These are phyloP conservation scores for Parapsyche elsis DNA, from an alignment of 1,140 invertebrate species.

Conservation along the genomic window DNA sequence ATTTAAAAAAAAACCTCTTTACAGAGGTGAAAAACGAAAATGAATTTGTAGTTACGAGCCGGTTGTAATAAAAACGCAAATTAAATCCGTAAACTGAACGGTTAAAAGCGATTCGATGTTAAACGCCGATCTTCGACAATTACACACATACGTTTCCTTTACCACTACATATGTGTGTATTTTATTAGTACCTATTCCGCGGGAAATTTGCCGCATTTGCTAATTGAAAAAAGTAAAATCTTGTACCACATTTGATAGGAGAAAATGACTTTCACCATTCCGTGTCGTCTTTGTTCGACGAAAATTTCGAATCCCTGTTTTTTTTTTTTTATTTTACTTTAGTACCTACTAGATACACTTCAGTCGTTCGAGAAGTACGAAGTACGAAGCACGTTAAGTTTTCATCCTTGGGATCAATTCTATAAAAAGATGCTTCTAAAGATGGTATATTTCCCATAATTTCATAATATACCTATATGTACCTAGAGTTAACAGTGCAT, in stretches of 20 bases:
- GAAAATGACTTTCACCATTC: background rate
- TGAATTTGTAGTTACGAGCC: no score
- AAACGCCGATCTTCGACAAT: constrained; percentile 1
- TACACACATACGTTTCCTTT: background rate
- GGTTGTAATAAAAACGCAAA: no score
- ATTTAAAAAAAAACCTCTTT: no score
- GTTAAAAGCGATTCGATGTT: constrained; percentile 21
- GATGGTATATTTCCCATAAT: background rate
- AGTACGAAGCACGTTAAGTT: background rate
- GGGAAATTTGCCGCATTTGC: background rate
- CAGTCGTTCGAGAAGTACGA: background rate
- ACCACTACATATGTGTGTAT: background rate
- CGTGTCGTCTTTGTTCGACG: background rate
- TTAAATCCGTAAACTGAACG: no score
- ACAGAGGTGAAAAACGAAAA: no score
- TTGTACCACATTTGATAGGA: background rate
- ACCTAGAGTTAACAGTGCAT: no score
- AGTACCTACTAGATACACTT: no score
- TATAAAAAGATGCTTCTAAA: background rate
- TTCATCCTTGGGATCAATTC: background rate
- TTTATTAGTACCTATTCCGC: background rate
- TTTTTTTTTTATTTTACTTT: no score
- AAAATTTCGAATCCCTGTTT: background rate
- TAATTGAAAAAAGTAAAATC: no score
- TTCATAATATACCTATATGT: no score